Base-by-base conservation (phyloP, 2,113 vertebrate species). In the Erythrolamprus reginae region DNA sequence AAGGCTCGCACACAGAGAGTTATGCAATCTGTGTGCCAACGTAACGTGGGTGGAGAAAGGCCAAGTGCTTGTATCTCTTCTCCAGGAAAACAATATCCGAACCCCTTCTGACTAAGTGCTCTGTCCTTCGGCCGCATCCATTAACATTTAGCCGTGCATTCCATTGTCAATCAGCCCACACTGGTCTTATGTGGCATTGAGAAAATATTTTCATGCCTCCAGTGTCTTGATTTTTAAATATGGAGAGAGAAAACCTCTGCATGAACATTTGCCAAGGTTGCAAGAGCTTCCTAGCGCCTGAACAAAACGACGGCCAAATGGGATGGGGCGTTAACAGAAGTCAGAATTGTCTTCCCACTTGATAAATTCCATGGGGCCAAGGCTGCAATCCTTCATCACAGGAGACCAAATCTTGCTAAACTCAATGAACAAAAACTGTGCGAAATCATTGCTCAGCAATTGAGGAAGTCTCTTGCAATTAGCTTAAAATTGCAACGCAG, bases 71-170 rank as follows among this genome's bases (percentile, higher is more conserved):
- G n/a, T 53, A 84, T 70, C 28, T 88, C 94, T 86, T 92, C 95
- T 93, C 87, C 23, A 21, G 26, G 33, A 90, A 90, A 28, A 93
- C 93, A 91, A 88, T 93, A 95, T 91, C 51, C 89, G 77, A 88
- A 55, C 42, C 61, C 92, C 93, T 94, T 94, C 94, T 91, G 89
- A 95, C 90, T 93, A 95, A 94, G 92, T 93, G 94, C 94, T 91
- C 89, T 58, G 88, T 91, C 94, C 93, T 95, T 96, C 65, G 45
- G 86, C 89, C 87, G 90, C 86, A 94, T 96, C 93, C 94, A 93
- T 95, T 96, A 93, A 91, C 91, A 92, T 91, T 94, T 92, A 93
- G 91, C 94, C 94, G 95, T 89, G 91, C 93, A 95, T 96, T 92
- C 90, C 89, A 84, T 52, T 28, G 10, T 52, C 77, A 93, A 89